Percentiles rank a stretch among this genome's conserved stretches.
These are phyloP conservation scores for Atlantisia rogersi DNA, from an alignment of 2,113 vertebrate species.

Conservation along the genomic window DNA sequence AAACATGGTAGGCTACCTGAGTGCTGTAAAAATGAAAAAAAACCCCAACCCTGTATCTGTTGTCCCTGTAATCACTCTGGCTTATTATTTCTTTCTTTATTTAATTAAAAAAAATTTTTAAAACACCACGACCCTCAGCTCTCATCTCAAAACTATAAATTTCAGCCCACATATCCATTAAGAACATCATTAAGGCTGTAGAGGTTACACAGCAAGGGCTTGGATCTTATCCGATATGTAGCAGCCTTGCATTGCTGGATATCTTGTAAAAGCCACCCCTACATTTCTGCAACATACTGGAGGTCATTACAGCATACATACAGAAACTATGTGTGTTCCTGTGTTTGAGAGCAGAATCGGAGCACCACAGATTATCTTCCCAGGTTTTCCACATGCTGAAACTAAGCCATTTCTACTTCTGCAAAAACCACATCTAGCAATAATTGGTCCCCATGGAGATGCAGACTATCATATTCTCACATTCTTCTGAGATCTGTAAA, in stretches of 20 bases:
- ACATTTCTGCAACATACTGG: conserved; percentile 34
- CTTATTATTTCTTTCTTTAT: neutral
- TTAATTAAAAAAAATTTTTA: neutral
- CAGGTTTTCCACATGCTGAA: conserved; percentile 26
- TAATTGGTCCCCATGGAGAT: conserved; percentile 54
- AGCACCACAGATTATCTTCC: neutral
- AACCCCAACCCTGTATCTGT: neutral
- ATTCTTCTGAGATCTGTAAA: conserved; percentile 26
- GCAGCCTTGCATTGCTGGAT: conserved; percentile 50
- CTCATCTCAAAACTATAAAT: conserved; percentile 10
- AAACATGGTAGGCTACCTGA: neutral
- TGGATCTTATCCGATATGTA: neutral
- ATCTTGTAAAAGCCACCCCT: conserved; percentile 47
- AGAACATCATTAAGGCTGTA: conserved; percentile 48
- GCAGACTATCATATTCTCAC: conserved; percentile 11
- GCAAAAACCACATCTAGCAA: conserved; percentile 7
- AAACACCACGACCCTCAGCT: neutral
- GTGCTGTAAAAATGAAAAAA: neutral
- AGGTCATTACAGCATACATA: conserved; percentile 24
- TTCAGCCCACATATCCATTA: conserved; percentile 60
- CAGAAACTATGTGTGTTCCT: conserved; percentile 9
- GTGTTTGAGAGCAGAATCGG: neutral
- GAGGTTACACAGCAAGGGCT: conserved; percentile 57
- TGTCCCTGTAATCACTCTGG: neutral
- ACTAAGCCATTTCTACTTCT: neutral